phyloP scores from a whole-genome alignment of 2,797 vertebrate species.

The Ptychobarbus kaznakovi region DNA sequence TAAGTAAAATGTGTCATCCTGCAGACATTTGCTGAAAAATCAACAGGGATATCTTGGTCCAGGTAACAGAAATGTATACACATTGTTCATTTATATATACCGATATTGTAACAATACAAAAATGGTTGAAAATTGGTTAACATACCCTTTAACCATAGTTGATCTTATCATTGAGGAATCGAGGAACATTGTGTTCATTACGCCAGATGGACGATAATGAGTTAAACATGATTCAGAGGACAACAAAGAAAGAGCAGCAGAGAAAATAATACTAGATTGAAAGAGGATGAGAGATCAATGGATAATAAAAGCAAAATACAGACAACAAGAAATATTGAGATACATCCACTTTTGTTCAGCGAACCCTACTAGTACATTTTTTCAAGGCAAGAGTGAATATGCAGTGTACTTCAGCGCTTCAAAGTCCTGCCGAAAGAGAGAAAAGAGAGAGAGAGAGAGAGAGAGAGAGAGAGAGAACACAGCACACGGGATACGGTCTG shows the following conservation, averaged over 20 bases:
- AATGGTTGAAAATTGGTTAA: background rate
- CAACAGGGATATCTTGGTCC: background rate
- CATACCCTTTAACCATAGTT: background rate
- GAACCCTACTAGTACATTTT: background rate
- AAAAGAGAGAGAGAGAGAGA: constrained; percentile 32
- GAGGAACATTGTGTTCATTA: background rate
- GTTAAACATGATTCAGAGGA: background rate
- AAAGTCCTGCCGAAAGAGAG: background rate
- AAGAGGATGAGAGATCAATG: background rate
- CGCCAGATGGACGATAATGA: background rate
- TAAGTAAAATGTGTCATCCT: background rate
- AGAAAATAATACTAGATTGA: background rate
- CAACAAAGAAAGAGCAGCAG: background rate
- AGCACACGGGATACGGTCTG: background rate
- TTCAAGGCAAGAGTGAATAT: background rate
- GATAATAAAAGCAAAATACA: background rate
- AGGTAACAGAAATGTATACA: background rate
- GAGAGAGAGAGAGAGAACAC: constrained; percentile 53
- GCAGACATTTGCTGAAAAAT: background rate
- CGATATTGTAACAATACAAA: background rate
- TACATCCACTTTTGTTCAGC: background rate
- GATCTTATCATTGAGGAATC: background rate
- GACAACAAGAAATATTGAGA: background rate
- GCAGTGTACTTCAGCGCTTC: constrained; percentile 13
- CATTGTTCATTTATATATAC: background rate